Percentiles rank a stretch among this genome's conserved stretches.
Conservation (phyloP, 2,797 vertebrate genomes). For the Peromyscus nudipes region DNA sequence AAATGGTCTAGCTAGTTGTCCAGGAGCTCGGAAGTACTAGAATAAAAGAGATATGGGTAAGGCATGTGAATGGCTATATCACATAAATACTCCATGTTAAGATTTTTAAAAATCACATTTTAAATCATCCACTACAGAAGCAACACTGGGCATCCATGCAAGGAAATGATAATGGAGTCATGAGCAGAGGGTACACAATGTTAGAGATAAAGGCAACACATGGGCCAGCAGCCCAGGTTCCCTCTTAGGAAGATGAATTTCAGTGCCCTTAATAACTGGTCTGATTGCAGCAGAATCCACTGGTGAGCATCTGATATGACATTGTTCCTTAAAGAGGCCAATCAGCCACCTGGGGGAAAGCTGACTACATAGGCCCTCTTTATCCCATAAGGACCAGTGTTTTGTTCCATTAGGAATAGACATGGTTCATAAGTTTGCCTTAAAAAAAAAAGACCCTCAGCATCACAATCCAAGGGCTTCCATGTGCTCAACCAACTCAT, state of each 20-base stretch:
- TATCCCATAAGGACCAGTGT: background rate
- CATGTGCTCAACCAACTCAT: background rate
- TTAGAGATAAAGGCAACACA: accelerated
- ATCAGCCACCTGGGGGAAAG: background rate
- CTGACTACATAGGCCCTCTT: background rate
- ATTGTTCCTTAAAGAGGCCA: background rate
- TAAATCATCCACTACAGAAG: background rate
- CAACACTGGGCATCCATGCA: background rate
- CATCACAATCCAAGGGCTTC: background rate
- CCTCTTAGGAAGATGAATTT: background rate
- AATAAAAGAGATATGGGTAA: background rate
- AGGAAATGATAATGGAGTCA: background rate
- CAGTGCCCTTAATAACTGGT: background rate
- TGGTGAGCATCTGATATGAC: background rate
- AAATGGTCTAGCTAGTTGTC: background rate
- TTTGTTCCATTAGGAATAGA: background rate
- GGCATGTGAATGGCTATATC: background rate
- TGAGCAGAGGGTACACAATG: background rate
- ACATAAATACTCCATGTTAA: background rate
- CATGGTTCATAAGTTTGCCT: background rate
- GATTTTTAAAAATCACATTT: background rate
- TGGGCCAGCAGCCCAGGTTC: background rate
- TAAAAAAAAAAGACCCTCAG: background rate
- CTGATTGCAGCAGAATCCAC: background rate
- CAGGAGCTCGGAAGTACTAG: background rate